Base-by-base conservation (phyloP, 2,888 invertebrate genomes). In the Tanypteryx hageni region DNA sequence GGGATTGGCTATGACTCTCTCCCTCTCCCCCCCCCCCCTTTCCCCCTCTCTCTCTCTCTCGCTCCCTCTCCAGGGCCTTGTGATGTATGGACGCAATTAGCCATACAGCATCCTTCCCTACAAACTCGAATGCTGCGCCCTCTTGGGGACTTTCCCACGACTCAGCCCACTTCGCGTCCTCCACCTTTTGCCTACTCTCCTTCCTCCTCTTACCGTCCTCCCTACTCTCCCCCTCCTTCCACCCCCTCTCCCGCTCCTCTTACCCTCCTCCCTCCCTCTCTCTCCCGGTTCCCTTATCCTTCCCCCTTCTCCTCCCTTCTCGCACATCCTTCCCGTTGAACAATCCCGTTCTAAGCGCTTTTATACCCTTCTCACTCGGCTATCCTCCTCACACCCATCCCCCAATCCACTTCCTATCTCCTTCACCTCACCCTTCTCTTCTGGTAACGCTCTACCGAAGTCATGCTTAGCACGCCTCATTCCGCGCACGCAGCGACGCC, bases 71-170 rank as follows among this genome's bases (percentile, higher is more conserved):
- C 0, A 64, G 89, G 64, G 89, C 89, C 31, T n/a, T 44, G 89
- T 89, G 89, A 89, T 89, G 44, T 89, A 89, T 89, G 89, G 89
- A 89, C 64, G 64, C 89, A 89, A 89, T 89, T 89, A 89, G 89
- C 64, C 89, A 86, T 64, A 86, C 86, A 86, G 44, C 86, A 4
- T 18, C 89, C 89, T n/a, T n/a, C 18, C 83, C 83, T 9, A 56
- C 83, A 14, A 56, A 56, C 83, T 83, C 83, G 56, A 18, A 18
- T 57, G 31, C 86, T 16, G 13, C 89, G 64, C 64, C 44, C 89
- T 64, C 64, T 14, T 16, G n/a, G 89, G 89, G 89, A 86, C 86
- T 64, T 59, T 59, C 86, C 58, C 83, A 83, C 83, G 83, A 83
- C 18, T 83, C 83, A 18, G 83, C 56, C 57, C 16, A n/a, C 56